Evolutionary conservation across 37 sponge, comb jelly and placozoan species (phyloP).

Genomic region (Aphrocallistes beatrix): DNA sequence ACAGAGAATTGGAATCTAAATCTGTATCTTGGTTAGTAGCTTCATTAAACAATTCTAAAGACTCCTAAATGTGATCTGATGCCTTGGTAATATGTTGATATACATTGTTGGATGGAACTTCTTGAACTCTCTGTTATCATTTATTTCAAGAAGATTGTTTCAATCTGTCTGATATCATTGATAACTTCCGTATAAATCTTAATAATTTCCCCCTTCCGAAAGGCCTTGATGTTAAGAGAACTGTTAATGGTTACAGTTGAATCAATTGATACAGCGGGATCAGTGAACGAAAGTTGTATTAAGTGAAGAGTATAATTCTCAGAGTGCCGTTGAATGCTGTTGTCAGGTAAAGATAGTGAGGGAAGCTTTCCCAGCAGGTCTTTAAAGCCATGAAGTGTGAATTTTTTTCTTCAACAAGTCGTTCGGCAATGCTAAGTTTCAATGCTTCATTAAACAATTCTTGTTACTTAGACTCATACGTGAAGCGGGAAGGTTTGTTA

Average conservation of each 20-base stretch:
- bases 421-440: background rate
- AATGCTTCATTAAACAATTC: conserved; percentile 1
- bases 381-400: background rate
- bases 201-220: too few relatives aligned
- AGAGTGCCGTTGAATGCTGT: conserved; percentile 8
- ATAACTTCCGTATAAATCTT: too few relatives aligned
- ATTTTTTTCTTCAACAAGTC: conserved; percentile 12
- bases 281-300: background rate
- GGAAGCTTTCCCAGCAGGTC: conserved; percentile 13
- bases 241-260: background rate
- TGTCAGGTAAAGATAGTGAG: background rate
- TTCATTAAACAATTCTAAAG: background rate
- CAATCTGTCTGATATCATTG: background rate
- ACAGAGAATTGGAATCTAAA: background rate
- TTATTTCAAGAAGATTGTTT: background rate
- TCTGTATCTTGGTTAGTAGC: background rate
- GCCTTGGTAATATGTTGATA: background rate
- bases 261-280: background rate
- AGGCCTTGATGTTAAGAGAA: background rate
- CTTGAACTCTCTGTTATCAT: background rate
- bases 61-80: background rate
- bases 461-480: conserved; percentile 13
- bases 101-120: background rate
- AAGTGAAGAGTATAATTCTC: conserved; percentile 11
- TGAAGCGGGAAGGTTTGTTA: conserved; percentile 14